Percentiles rank a stretch among this genome's conserved stretches.
Evolutionary conservation across 2,888 invertebrate genomes (phyloP).

Genomic region (Agonopterix heracliana): DNA sequence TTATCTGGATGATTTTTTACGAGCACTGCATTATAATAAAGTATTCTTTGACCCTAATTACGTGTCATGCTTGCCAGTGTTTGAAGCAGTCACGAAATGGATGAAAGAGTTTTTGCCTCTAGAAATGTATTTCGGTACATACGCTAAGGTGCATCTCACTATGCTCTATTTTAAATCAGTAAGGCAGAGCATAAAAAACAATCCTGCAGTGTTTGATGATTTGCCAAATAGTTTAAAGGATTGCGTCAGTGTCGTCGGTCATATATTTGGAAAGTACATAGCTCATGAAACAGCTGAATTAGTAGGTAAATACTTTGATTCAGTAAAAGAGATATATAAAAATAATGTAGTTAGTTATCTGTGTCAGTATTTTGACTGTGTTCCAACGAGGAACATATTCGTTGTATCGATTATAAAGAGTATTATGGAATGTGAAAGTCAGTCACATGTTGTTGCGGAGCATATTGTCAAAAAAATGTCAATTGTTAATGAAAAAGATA

Average conservation of each 20-base stretch:
- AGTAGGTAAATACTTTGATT: slow-evolving; percentile 31
- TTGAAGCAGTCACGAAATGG: slow-evolving; percentile 31
- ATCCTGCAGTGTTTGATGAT: slow-evolving; percentile 30
- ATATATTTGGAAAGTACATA: slow-evolving; percentile 35
- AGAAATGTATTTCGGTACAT: slow-evolving; percentile 31
- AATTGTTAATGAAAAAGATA: background rate
- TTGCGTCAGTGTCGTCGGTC: slow-evolving; percentile 34
- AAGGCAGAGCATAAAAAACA: slow-evolving; percentile 27
- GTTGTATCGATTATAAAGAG: background rate
- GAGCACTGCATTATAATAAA: slow-evolving; percentile 30
- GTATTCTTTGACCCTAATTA: slow-evolving; percentile 34
- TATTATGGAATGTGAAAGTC: background rate
- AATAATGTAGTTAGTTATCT: slow-evolving; percentile 23
- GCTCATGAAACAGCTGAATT: slow-evolving; percentile 32
- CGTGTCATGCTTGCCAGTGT: slow-evolving; percentile 31
- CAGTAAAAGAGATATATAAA: slow-evolving; percentile 34
- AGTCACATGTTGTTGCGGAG: background rate
- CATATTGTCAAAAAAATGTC: background rate
- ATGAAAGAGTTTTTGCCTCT: slow-evolving; percentile 31
- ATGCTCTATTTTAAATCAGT: slow-evolving; percentile 46
- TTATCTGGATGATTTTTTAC: slow-evolving; percentile 25
- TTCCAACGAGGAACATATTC: background rate
- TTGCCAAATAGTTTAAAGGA: slow-evolving; percentile 20
- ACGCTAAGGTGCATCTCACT: slow-evolving; percentile 34
- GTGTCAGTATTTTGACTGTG: background rate